Conservation (phyloP, 2,888 invertebrate species). For the Leptinotarsa tumamoca region DNA sequence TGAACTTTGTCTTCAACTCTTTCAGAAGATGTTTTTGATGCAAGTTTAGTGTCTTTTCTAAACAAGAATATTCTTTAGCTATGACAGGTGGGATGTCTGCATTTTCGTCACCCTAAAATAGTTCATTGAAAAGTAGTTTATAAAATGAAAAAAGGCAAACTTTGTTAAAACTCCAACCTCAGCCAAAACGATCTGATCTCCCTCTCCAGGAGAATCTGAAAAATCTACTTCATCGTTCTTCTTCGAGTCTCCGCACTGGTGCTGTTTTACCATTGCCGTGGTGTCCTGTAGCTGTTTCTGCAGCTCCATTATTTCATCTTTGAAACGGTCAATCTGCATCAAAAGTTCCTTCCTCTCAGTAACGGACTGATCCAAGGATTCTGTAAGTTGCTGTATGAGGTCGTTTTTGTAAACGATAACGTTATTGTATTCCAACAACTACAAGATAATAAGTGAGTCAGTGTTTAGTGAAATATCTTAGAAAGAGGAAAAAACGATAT, state of each 20-base stretch:
- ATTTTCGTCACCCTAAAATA: not conserved
- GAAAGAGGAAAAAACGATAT: no score
- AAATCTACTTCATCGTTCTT: not conserved
- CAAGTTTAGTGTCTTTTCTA: constrained; percentile 49
- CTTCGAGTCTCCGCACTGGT: constrained; percentile 12
- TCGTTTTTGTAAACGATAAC: constrained; percentile 78
- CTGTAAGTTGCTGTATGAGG: constrained; percentile 78
- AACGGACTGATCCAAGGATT: constrained; percentile 77
- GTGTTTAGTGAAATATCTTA: not conserved
- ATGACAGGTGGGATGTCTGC: constrained; percentile 17
- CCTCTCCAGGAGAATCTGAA: not conserved
- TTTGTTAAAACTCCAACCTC: not conserved
- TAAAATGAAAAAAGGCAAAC: no score
- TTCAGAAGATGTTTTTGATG: constrained; percentile 49
- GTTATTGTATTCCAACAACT: constrained; percentile 81
- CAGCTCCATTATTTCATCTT: constrained; percentile 71
- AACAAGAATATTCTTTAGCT: constrained; percentile 39
- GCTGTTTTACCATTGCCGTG: constrained; percentile 60
- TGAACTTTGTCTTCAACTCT: constrained; percentile 54
- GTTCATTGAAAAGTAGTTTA: not conserved
- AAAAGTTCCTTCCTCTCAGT: constrained; percentile 73
- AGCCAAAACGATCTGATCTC: not conserved
- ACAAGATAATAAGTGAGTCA: constrained; percentile 56
- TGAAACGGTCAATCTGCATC: constrained; percentile 73
- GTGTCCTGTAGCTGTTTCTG: constrained; percentile 67